phyloP scores from a whole-genome alignment of 2,113 vertebrate genomes.

The Odocoileus virginianus region DNA sequence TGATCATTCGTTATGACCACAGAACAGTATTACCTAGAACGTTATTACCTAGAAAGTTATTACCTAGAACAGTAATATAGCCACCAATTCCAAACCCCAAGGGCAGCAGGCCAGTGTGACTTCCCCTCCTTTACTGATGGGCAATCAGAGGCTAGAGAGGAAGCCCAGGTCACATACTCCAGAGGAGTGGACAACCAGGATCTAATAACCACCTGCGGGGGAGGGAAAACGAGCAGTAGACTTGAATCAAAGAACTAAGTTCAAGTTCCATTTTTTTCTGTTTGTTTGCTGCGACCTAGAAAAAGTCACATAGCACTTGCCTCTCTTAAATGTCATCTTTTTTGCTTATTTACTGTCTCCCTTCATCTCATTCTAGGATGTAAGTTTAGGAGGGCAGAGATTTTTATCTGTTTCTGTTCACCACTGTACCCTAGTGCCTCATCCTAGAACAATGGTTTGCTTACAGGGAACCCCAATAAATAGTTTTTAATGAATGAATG shows the following conservation, averaged over 20 bases:
- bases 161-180: not conserved
- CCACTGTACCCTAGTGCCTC: not conserved
- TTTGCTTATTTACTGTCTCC: not conserved
- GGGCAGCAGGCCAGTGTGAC: not conserved
- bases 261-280: not conserved
- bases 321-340: not conserved
- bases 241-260: not conserved
- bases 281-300: not conserved
- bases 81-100: not conserved
- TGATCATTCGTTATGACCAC: no score
- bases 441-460: not conserved
- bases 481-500: not conserved
- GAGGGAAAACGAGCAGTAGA: not conserved
- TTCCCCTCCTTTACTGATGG: not conserved
- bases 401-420: not conserved
- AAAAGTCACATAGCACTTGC: not conserved
- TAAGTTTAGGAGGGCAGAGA: not conserved
- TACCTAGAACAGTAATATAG: not conserved
- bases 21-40: no score
- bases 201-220: fast-evolving
- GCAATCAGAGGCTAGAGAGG: not conserved
- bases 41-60: no score
- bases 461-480: not conserved
- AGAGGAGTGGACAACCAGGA: not conserved
- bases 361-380: not conserved